Conservation (phyloP, 2,113 vertebrate species). For the Pelvicachromis taeniatus region DNA sequence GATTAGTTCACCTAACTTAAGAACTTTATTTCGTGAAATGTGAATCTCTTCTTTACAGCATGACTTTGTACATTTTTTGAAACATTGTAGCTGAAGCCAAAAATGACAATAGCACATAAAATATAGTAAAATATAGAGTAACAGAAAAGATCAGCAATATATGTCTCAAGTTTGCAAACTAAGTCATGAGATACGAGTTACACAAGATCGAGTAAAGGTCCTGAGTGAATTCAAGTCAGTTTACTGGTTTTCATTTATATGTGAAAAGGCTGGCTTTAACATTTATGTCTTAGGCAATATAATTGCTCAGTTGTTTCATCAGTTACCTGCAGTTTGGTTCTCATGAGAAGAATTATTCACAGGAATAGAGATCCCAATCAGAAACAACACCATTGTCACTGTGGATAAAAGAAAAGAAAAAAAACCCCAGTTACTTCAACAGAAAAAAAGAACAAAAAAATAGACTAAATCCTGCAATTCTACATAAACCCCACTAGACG, state of each 20-base stretch:
- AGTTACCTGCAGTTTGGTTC: conserved; percentile 71
- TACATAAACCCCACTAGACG: conserved; percentile 27
- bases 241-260: neutral
- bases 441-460: neutral
- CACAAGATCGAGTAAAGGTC: neutral
- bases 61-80: neutral
- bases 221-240: neutral
- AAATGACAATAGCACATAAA: neutral
- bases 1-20: neutral
- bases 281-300: neutral
- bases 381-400: conserved; percentile 78
- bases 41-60: neutral
- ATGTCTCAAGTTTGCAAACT: neutral
- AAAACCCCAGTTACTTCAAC: accelerated
- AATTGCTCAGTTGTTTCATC: neutral
- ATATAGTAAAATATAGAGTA: neutral
- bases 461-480: neutral
- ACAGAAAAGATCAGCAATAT: neutral
- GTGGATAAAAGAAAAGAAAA: neutral
- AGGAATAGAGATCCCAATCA: conserved; percentile 63
- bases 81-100: neutral
- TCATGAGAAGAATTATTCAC: conserved; percentile 66
- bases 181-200: neutral
- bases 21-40: neutral
- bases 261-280: neutral